A percentile compares a stretch with the other conserved stretches of the same genome.
These are phyloP conservation scores for Odontomyia ornata DNA, from an alignment of 2,888 invertebrate species.

Conservation along the genomic window DNA sequence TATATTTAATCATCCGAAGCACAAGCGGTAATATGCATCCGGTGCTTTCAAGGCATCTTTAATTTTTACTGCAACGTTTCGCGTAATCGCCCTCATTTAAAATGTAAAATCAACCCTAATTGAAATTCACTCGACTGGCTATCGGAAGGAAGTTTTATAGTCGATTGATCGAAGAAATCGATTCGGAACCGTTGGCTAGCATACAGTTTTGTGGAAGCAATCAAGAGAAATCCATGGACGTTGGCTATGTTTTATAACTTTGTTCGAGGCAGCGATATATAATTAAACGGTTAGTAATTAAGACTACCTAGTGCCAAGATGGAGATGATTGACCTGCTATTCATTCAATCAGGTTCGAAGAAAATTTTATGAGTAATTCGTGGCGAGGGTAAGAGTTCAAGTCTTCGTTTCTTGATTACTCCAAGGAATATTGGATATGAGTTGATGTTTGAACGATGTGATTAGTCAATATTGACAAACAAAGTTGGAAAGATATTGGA, in stretches of 20 bases:
- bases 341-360: neutral
- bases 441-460: neutral
- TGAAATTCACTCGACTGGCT: conserved; percentile 5
- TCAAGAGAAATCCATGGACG: neutral
- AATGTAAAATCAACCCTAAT: neutral
- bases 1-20: no score
- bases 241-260: neutral
- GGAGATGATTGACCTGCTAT: no score
- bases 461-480: no score
- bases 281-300: neutral
- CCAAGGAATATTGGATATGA: neutral
- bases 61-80: no score
- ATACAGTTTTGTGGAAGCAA: neutral
- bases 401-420: neutral
- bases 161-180: conserved; percentile 3
- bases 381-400: no score
- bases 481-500: no score
- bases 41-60: no score
- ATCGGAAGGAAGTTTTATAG: conserved; percentile 16
- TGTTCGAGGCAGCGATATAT: neutral
- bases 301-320: neutral
- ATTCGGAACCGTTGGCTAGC: neutral
- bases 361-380: neutral
- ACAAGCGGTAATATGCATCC: no score
- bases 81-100: neutral